These are phyloP conservation scores for Apeltes quadracus DNA, from an alignment of 2,113 vertebrate genomes.

Conservation along the genomic window DNA sequence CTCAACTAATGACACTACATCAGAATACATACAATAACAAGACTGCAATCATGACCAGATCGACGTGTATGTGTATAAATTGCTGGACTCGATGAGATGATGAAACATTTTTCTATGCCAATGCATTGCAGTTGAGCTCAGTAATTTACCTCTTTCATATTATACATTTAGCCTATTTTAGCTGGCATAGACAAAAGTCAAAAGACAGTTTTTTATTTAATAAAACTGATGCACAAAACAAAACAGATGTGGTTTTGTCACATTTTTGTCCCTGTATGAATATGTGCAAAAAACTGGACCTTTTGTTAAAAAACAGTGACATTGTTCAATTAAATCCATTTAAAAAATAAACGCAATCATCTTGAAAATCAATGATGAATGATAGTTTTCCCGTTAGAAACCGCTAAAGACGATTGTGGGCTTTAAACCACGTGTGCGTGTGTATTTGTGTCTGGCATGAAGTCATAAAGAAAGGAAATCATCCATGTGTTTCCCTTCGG, in stretches of 20 bases:
- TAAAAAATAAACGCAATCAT: not conserved
- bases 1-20: not conserved
- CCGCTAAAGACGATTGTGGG: slow-evolving; percentile 3
- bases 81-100: not conserved
- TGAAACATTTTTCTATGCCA: not conserved
- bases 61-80: not conserved
- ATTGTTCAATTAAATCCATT: slow-evolving; percentile 1
- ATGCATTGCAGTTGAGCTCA: not conserved
- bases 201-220: no score
- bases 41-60: not conserved
- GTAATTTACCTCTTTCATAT: not conserved
- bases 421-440: slow-evolving; percentile 4
- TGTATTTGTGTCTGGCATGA: not conserved
- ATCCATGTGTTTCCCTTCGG: slow-evolving; percentile 69
- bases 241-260: no score
- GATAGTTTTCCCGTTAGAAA: slow-evolving; percentile 2
- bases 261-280: no score
- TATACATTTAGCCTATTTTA: not conserved
- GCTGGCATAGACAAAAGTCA: not conserved
- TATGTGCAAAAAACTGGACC: no score
- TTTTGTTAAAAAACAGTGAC: no score
- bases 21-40: not conserved
- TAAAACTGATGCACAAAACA: no score
- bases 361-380: slow-evolving; percentile 8
- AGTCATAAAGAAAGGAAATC: slow-evolving; percentile 43